Percentiles rank a stretch among this genome's conserved stretches.
phyloP scores from a whole-genome alignment of 2,888 invertebrate species.

The Tachina grossa region DNA sequence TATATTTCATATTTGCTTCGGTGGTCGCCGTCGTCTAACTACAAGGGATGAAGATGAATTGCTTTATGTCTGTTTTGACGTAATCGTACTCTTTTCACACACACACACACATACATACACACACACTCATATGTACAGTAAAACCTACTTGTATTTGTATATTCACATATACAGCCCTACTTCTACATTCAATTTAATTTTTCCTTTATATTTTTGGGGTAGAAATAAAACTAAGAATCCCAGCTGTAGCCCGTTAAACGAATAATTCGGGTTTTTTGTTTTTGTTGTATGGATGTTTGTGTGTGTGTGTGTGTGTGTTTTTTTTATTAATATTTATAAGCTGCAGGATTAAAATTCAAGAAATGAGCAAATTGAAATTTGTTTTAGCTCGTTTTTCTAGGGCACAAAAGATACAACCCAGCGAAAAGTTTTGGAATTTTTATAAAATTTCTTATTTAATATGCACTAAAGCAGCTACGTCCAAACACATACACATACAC shows the following conservation, averaged over 20 bases:
- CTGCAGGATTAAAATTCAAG: conserved; percentile 68
- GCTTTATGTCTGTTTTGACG: conserved; percentile 80
- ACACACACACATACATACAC: conserved; percentile 42
- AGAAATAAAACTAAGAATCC: conserved; percentile 53
- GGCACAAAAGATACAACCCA: background rate
- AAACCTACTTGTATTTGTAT: background rate
- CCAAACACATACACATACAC: no score
- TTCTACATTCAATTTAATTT: background rate
- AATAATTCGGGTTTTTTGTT: conserved; percentile 57
- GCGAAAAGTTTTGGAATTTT: background rate
- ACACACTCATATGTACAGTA: no score
- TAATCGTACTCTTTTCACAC: conserved; percentile 76
- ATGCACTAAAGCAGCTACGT: no score
- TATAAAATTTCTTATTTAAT: no score
- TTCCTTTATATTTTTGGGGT: conserved; percentile 46
- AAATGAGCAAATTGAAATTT: conserved; percentile 70
- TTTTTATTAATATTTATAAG: conserved; percentile 55
- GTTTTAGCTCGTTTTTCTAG: conserved; percentile 29
- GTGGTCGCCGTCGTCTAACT: conserved; percentile 59
- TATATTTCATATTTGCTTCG: conserved; percentile 71
- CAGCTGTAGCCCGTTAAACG: conserved; percentile 70
- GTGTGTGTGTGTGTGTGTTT: conserved; percentile 14
- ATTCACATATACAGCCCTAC: background rate
- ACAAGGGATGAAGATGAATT: conserved; percentile 81
- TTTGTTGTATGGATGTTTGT: conserved; percentile 34